Conservation (phyloP, 2,888 invertebrate species). For the Boloria selene region DNA sequence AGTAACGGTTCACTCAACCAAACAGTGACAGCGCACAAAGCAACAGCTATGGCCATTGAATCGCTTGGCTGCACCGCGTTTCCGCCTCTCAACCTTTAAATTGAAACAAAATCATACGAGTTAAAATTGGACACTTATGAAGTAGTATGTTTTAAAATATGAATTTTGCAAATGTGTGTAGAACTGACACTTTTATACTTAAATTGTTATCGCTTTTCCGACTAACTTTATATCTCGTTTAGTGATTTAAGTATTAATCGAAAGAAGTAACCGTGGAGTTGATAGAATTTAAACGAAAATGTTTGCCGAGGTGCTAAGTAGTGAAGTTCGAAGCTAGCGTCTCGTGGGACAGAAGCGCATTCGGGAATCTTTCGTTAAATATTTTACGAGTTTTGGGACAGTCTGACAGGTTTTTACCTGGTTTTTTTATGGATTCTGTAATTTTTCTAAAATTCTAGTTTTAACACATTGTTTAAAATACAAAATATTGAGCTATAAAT, state of each 20-base stretch:
- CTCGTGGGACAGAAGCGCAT: slow-evolving; percentile 60
- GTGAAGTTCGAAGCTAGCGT: slow-evolving; percentile 49
- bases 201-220: neutral
- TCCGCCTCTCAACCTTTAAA: slow-evolving; percentile 69
- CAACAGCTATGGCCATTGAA: slow-evolving; percentile 61
- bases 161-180: neutral
- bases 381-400: slow-evolving; percentile 74
- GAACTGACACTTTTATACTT: too few species aligned
- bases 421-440: slow-evolving; percentile 30
- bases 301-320: slow-evolving; percentile 61
- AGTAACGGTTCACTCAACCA: slow-evolving; percentile 59
- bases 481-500: too few species aligned
- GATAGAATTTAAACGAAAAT: slow-evolving; percentile 37
- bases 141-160: slow-evolving; percentile 16
- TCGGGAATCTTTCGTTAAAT: slow-evolving; percentile 79
- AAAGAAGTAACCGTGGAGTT: slow-evolving; percentile 47
- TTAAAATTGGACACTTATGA: slow-evolving; percentile 32
- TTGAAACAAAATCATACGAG: slow-evolving; percentile 67
- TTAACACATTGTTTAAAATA: too few species aligned
- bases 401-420: slow-evolving; percentile 57
- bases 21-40: slow-evolving; percentile 63
- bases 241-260: slow-evolving; percentile 13
- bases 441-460: neutral
- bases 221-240: neutral
- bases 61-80: slow-evolving; percentile 65